Evolutionary conservation across 2,888 invertebrate genomes (phyloP), one percentile per base, ranked within the genome.

Genomic region (Drosophila aldrichi): DNA sequence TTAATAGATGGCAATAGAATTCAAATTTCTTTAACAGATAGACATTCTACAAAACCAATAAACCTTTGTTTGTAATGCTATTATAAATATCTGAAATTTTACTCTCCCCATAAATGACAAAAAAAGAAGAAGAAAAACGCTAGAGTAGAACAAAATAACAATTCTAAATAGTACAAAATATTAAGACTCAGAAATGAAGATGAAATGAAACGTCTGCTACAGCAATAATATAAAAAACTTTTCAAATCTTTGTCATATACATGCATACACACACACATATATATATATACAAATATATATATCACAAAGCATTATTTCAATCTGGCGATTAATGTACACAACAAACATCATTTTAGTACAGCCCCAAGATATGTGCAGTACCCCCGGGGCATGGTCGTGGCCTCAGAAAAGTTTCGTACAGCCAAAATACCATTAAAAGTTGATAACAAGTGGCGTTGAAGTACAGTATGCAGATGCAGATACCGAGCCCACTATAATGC

Each of bases 371-470:
- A 70, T 79, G 65, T 70, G 65, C 64, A 61, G 22, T 63, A 55
- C 58, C 62, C 48, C 44, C 6, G 40, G 56, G 43, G 32, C 2
- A 34, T 18, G 40, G 41, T 2, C n/a, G 41, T 18, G 55, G 18
- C 55, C 18, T 43, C 64, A 52, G 25, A 57, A 77, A 75, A 77
- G 43, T 69, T 70, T 58, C 55, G 18, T 43, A 41, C 49, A 48
- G 34, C 44, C 38, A 63, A 77, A 88, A 88, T 64, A 73, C 69
- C 84, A 87, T 88, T 83, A 84, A 83, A 86, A 87, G 78, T 88
- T 84, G 71, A 74, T 78, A 88, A 83, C 76, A 76, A 88, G 76
- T 80, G 67, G 43, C 59, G 68, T 64, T 70, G 57, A 70, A 71
- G 88, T 86, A 85, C 74, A 71, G 86, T 86, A 85, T 77, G 74